phyloP scores from a whole-genome alignment of 2,888 invertebrate species.

The Ernsta delagoae region DNA sequence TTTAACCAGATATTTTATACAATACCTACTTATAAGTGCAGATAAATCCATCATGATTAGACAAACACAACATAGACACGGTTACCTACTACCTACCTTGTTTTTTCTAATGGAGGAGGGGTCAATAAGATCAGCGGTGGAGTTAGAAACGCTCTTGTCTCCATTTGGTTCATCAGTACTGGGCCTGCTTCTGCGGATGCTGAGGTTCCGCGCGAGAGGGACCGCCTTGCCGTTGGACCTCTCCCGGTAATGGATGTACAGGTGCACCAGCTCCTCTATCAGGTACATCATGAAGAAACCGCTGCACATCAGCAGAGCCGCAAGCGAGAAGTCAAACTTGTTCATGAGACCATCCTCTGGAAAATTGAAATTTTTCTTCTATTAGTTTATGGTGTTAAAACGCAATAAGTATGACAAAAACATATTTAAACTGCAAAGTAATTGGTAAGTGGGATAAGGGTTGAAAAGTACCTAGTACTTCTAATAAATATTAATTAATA shows the following conservation, averaged over 20 bases:
- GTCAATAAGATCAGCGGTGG: slow-evolving; percentile 76
- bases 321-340: slow-evolving; percentile 85
- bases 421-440: too few relatives aligned
- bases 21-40: too few relatives aligned
- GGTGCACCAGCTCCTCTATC: slow-evolving; percentile 91
- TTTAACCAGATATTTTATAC: too few relatives aligned
- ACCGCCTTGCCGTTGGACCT: slow-evolving; percentile 58
- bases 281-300: slow-evolving; percentile 92
- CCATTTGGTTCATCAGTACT: slow-evolving; percentile 46
- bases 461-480: too few relatives aligned
- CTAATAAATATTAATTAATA: too few relatives aligned
- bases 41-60: too few relatives aligned
- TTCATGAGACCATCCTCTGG: slow-evolving; percentile 70
- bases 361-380: slow-evolving; percentile 32
- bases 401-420: too few relatives aligned
- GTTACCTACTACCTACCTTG: slow-evolving; percentile 51
- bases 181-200: slow-evolving; percentile 66
- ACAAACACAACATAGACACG: too few relatives aligned
- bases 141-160: slow-evolving; percentile 68
- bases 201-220: slow-evolving; percentile 73
- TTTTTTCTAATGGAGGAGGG: slow-evolving; percentile 53
- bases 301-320: slow-evolving; percentile 89
- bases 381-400: not conserved
- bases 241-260: slow-evolving; percentile 85
- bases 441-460: too few relatives aligned